Evolutionary conservation across 1,140 invertebrate species (phyloP).

Genomic region (Plectus sambesii): DNA sequence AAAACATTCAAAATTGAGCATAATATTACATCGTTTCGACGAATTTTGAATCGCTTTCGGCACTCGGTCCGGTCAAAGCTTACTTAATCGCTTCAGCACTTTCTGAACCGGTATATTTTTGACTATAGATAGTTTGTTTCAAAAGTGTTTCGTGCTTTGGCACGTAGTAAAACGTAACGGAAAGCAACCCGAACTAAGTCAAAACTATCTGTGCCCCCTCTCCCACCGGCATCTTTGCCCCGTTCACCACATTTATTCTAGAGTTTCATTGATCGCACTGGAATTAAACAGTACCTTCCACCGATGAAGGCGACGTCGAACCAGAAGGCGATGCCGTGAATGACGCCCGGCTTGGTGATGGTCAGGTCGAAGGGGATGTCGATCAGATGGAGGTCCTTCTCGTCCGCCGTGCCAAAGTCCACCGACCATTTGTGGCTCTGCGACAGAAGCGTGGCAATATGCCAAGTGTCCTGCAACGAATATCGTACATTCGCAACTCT

Average conservation of each 20-base stretch:
- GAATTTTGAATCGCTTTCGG: not conserved
- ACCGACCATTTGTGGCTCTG: constrained; percentile 87
- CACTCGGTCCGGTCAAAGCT: not conserved
- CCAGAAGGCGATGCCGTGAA: constrained; percentile 97
- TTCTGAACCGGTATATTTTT: no score
- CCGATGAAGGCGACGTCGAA: constrained; percentile 99
- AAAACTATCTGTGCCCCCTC: constrained; percentile 7
- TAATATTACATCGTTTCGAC: not conserved
- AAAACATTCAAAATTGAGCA: no score
- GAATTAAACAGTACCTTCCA: constrained; percentile 51
- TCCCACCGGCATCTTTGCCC: no score
- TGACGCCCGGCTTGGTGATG: constrained; percentile 77
- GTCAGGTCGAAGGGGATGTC: constrained; percentile 88
- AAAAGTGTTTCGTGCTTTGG: no score
- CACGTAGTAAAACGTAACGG: not conserved
- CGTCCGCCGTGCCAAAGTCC: constrained; percentile 81
- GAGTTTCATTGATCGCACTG: not conserved
- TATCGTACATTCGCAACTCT: not conserved
- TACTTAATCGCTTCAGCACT: no score
- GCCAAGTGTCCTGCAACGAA: constrained; percentile 72
- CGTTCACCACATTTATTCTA: no score
- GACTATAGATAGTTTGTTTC: no score
- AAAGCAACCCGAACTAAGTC: not conserved
- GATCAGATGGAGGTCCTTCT: constrained; percentile 86
- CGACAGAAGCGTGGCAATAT: constrained; percentile 89